Evolutionary conservation across 2,113 vertebrate genomes (phyloP), one percentile per base, ranked within the genome.

Genomic region (Chitala chitala): DNA sequence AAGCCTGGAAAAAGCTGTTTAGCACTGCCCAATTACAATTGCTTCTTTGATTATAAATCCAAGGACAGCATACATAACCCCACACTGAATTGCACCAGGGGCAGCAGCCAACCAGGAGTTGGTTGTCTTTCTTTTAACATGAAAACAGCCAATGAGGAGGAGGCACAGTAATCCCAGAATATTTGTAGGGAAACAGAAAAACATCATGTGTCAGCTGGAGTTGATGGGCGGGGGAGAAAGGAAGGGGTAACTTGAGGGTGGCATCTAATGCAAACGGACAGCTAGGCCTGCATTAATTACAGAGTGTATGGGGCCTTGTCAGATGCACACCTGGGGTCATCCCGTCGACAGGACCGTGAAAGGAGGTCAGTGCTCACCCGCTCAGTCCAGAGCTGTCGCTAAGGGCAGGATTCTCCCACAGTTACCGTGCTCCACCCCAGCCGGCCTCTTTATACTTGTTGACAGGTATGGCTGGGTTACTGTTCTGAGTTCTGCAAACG

Each of bases 321-420:
- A 66, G 61, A 48, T 40, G 38, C 51, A 72, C 69, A 77, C 75
- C 75, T 72, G 69, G 70, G 75, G 75, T 72, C 61, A 72, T 71
- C 36, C 46, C 66, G 38, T 68, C 10, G 31, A 71, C 55, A 40
- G 22, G 29, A 42, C 42, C 33, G 56, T 9, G 44, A 55, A 76
- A 71, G 54, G 54, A 71, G 75, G 75, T 76, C 75, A 76, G 46
- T 46, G 63, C 9, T 74, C 31, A 40, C 31, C 51, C 10, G 38
- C 22, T 36, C 20, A 48, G 38, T 55, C 40, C 42, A 48, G 17
- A 22, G 42, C 29, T 9, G 5, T 36, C 56, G 53, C 74, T 75
- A 12, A 9, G 54, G 74, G 74, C 54, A 65, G 46, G 26, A 53
- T 36, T 15, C 50, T 20, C 2, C 12, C 44, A 38, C 33, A 29